Evolutionary conservation across 2,113 vertebrate species (phyloP).

Genomic region (Menidia beryllina): DNA sequence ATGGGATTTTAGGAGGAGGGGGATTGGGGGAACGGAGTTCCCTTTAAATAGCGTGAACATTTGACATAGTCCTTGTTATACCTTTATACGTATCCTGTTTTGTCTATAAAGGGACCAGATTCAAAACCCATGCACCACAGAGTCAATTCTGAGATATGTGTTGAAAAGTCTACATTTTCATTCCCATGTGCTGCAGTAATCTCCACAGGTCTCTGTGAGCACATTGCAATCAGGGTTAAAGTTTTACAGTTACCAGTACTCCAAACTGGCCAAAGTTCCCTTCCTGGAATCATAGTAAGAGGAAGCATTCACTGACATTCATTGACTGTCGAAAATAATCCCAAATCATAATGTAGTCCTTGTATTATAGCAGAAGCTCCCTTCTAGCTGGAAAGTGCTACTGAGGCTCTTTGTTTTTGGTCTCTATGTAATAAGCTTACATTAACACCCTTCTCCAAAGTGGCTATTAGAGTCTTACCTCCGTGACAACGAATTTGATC

Average conservation of each 20-base stretch:
- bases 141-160: not conserved
- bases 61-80: too few species aligned
- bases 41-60: too few species aligned
- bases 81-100: too few species aligned
- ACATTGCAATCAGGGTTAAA: not conserved
- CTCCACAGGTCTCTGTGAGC: not conserved
- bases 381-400: slow-evolving; percentile 11
- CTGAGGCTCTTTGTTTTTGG: slow-evolving; percentile 53
- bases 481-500: slow-evolving; percentile 55
- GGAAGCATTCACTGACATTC: slow-evolving; percentile 36
- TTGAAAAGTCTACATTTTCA: not conserved
- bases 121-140: too few species aligned
- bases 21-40: not conserved
- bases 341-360: not conserved
- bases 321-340: slow-evolving; percentile 19
- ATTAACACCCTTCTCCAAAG: slow-evolving; percentile 60
- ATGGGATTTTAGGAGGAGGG: slow-evolving; percentile 1
- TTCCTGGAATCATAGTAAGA: not conserved
- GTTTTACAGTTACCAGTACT: slow-evolving; percentile 3
- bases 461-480: slow-evolving; percentile 45
- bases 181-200: not conserved
- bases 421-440: slow-evolving; percentile 64
- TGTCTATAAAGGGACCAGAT: too few species aligned
- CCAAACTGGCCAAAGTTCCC: slow-evolving; percentile 14
- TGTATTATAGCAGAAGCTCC: not conserved